A percentile compares a stretch with the other conserved stretches of the same genome.
These are phyloP conservation scores for Urocolius indicus DNA, from an alignment of 2,113 vertebrate genomes.

Conservation along the genomic window DNA sequence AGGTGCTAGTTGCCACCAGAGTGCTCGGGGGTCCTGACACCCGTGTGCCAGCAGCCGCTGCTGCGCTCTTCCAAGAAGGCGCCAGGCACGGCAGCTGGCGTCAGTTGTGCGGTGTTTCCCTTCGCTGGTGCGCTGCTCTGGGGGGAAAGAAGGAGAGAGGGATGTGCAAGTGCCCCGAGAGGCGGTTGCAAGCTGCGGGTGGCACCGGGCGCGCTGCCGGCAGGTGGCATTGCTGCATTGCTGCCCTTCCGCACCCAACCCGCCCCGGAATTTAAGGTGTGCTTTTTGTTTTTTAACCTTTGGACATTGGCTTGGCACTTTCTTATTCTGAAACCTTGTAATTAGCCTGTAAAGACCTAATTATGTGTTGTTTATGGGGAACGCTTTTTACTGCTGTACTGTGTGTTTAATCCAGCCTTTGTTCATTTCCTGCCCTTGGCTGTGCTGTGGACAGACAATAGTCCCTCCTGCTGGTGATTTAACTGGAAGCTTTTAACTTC, in stretches of 20 bases:
- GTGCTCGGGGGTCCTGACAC: background rate
- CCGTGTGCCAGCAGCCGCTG: background rate
- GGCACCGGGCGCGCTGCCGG: no score
- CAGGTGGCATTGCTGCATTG: constrained; percentile 49
- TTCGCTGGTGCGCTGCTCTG: fast-evolving
- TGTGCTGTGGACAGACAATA: background rate
- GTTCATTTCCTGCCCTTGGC: background rate
- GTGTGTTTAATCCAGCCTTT: background rate
- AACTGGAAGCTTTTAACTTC: background rate
- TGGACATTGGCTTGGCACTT: background rate
- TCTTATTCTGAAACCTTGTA: background rate
- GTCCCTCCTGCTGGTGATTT: background rate
- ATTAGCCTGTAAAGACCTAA: background rate
- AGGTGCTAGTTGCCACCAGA: background rate
- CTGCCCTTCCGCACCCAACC: no score
- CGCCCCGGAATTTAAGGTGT: no score
- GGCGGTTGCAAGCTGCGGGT: background rate
- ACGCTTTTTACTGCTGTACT: background rate
- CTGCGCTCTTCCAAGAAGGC: background rate
- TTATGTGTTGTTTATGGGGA: background rate
- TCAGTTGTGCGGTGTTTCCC: background rate
- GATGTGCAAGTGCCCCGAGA: background rate
- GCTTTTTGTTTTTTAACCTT: background rate
- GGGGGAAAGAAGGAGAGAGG: background rate
- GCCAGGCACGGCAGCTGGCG: background rate